Evolutionary conservation across 1,140 invertebrate species (phyloP), one percentile per base, ranked within the genome.

Genomic region (Formica exsecta): DNA sequence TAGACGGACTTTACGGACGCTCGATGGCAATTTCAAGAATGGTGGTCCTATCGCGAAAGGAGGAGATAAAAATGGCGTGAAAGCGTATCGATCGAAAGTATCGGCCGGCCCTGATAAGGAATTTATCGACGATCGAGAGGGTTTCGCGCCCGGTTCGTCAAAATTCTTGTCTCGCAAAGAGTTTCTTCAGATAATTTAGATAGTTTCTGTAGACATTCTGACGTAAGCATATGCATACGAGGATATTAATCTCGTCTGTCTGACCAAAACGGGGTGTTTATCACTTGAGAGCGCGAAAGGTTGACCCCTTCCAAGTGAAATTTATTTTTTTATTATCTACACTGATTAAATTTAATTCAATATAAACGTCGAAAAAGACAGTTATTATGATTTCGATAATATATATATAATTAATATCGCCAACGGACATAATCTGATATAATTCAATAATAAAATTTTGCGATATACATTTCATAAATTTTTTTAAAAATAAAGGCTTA

Each of bases 11-110:
- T 85, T 71, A 66, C 75, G 75, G 73, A 51, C 71, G 76, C 54
- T 85, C 86, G 32, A 57, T 32, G 54, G 81, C 86, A 73, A 74
- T 86, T 86, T 86, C 66, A 88, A 73, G 61, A 83, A 90, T 80
- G 70, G 13, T 41, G 80, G 51, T 59, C 68, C 85, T 59, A 19
- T 13, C 32, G 4, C 38, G 29, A 83, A 87, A 88, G 29, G 79
- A 89, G 85, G 84, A 80, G 80, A 85, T 89, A 80, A 89, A 90
- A 87, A 83, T 5, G 22, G 13, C 74, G 38, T 13, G 48, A 68
- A 41, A 51, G 25, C 25, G 54, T 48, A 83, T 59, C 79, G 79
- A 83, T 83, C 68, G 66, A 32, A 61, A 74, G 32, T 74, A 83
- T 83, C 68, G 54, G 41, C 2, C 54, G 19, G 41, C 3, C n/a